phyloP scores from a whole-genome alignment of 2,797 vertebrate genomes.

The Nasua narica region DNA sequence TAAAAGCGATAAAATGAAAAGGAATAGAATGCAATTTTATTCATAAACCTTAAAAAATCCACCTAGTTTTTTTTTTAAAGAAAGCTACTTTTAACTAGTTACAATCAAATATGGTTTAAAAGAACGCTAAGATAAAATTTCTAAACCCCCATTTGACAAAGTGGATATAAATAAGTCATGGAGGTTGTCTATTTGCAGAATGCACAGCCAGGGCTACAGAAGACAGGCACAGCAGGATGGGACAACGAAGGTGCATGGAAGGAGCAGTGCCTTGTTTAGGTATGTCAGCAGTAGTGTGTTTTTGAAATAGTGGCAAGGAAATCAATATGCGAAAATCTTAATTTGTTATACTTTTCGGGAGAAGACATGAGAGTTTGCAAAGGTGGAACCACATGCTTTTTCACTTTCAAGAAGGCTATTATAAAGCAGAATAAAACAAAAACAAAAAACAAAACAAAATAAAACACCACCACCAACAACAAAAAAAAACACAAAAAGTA shows the following conservation, averaged over 20 bases:
- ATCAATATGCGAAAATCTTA: neutral
- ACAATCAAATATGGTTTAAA: neutral
- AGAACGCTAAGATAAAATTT: neutral
- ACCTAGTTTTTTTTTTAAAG: neutral
- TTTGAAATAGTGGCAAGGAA: neutral
- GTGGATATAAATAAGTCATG: neutral
- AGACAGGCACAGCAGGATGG: neutral
- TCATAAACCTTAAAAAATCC: neutral
- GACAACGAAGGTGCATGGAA: neutral
- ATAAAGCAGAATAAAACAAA: neutral
- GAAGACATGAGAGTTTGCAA: slow-evolving; percentile 50
- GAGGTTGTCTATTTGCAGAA: neutral
- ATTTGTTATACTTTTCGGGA: neutral
- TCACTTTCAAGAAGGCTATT: neutral
- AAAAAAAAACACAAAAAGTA: neutral
- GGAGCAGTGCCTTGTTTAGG: neutral
- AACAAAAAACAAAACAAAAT: neutral
- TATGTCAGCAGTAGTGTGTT: neutral
- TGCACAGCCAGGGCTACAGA: neutral
- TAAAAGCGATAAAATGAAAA: slow-evolving; percentile 48
- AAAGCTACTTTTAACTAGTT: neutral
- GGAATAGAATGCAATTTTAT: neutral
- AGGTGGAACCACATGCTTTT: neutral
- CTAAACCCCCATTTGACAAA: neutral
- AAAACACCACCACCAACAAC: no score